Base-by-base conservation (phyloP, 2,113 vertebrate genomes). In the Ahaetulla prasina region DNA sequence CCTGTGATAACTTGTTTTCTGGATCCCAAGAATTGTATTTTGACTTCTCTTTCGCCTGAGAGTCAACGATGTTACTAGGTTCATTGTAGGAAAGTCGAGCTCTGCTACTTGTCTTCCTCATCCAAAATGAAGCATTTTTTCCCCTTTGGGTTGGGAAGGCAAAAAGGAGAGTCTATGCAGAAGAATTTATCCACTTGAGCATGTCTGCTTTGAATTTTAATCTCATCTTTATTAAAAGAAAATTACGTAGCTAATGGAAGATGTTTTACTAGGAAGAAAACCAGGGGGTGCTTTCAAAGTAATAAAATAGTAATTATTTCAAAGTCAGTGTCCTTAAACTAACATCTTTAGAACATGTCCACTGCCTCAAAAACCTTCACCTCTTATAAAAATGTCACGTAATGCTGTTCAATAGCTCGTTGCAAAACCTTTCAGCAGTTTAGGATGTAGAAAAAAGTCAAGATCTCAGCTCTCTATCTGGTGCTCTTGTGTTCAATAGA, bases 301-400 rank as follows among this genome's bases (percentile, higher is more conserved):
- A 92, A 85, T 30, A 25, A 90, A 52, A 91, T 1, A n/a, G 54
- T 18, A 47, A 20, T 25, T 92, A 93, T 90, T 60, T 45, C 23
- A 45, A 50, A 90, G 43, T 57, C n/a, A 30, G 27, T 95, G 91
- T 95, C 93, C 90, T 93, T 63, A 85, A 84, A 8, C 1, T 90
- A 92, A 43, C 49, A 47, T 57, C 47, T 27, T 57, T 57, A n/a
- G 90, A 57, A 27, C 39, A 43, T 22, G 25, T 45, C 27, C 18
- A 22, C 0, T 57, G 27, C 57, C 57, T 7, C 89, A 89, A 60
- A 68, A 49, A 22, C 49, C 50, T 92, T 85, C 93, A 30, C 57
- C 52, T 92, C 12, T 90, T 90, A 27, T 68, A 91, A 94, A 95
- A 93, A 55, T 22, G 91, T 91, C 89, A 74, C 88, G 88, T 85